Evolutionary conservation across 2,113 vertebrate species (phyloP), one percentile per base, ranked within the genome.

Genomic region (Grus americana): DNA sequence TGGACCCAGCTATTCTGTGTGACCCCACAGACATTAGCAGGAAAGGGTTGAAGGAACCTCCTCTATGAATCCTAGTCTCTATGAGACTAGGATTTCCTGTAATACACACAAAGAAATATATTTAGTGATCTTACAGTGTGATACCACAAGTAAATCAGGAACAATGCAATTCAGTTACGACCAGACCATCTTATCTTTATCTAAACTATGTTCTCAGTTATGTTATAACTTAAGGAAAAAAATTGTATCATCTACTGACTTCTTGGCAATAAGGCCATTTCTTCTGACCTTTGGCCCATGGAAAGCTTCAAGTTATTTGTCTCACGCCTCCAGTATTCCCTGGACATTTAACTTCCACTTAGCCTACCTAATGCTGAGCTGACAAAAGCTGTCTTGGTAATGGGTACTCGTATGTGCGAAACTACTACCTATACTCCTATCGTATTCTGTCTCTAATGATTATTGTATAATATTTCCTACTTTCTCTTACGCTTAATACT

Each of bases 401-500:
- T 96, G 95, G 94, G 81, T 79, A 96, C 93, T 95, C 67, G 62
- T 79, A 82, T 21, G 79, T 70, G 78, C 7, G 11, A 95, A 96
- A 70, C 87, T 68, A 62, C 87, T 96, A 95, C 92, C 95, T 88
- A 79, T 92, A 90, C 94, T 73, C 81, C 78, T 96, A 97, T 96
- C 58, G 2, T 90, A 93, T 97, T 97, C 95, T 40, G 5, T 68
- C 74, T 71, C 87, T 97, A 97, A 96, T 88, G 96, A 96, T 94
- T 95, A 96, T 93, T 82, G 85, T 92, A 93, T 96, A 90, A 79
- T 92, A 96, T 96, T 96, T 96, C 96, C 74, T 95, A 73, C 95
- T 88, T 91, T 93, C 90, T 93, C 78, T 85, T 94, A 70, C 38
- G 50, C 90, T 93, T 94, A 87, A 92, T 91, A 95, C 93, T 97